Percentiles rank a stretch among this genome's conserved stretches.
Evolutionary conservation across 2,797 vertebrate genomes (phyloP).

Genomic region (Sphaeramia orbicularis): DNA sequence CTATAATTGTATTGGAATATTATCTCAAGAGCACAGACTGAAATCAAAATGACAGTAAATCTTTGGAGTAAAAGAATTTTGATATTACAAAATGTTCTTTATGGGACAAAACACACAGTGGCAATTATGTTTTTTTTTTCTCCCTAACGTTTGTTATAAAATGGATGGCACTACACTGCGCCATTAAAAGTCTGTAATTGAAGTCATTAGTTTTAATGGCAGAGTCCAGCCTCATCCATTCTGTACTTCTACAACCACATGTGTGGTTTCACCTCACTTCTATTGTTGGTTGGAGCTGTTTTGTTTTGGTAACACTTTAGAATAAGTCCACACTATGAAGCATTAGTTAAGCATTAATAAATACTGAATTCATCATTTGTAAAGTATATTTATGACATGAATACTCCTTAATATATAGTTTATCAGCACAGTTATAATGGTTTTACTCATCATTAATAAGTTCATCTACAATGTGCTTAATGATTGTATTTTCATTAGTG

Average conservation of each 20-base stretch:
- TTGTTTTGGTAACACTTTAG: too few species aligned
- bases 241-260: conserved; percentile 11
- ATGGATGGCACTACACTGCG: conserved; percentile 14
- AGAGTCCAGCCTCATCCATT: conserved; percentile 44
- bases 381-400: too few species aligned
- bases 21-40: conserved; percentile 27
- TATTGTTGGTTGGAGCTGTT: conserved; percentile 24
- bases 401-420: too few species aligned
- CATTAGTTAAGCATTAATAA: too few species aligned
- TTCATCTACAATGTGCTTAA: too few species aligned
- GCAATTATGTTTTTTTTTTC: background rate
- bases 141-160: conserved; percentile 26
- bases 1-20: conserved; percentile 30
- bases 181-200: conserved; percentile 54
- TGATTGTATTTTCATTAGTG: too few species aligned
- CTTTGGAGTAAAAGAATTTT: conserved; percentile 21
- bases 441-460: too few species aligned
- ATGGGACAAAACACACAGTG: background rate
- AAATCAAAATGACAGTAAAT: conserved; percentile 23
- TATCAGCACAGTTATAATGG: too few species aligned
- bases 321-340: too few species aligned
- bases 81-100: conserved; percentile 6
- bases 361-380: too few species aligned
- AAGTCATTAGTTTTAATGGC: conserved; percentile 55
- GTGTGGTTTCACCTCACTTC: conserved; percentile 36